These are phyloP conservation scores for Chalcosyrphus nemorum DNA, from an alignment of 2,888 invertebrate species.

Conservation along the genomic window DNA sequence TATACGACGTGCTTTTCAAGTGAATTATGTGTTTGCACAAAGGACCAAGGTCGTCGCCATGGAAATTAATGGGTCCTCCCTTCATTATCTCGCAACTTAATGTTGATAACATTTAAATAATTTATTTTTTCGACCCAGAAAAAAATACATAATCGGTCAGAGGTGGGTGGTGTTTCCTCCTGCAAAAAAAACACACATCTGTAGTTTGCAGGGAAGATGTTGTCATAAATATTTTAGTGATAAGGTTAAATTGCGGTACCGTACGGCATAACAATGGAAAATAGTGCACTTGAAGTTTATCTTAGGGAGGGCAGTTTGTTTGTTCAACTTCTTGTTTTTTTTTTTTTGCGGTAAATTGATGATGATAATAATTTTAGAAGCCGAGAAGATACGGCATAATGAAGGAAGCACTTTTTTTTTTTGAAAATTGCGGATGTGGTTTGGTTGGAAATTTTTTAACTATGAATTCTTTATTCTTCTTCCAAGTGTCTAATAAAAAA, in stretches of 20 bases:
- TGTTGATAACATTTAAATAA: conserved; percentile 54
- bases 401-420: not conserved
- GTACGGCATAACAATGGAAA: not conserved
- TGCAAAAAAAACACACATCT: not conserved
- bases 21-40: not conserved
- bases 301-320: not conserved
- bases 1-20: not conserved
- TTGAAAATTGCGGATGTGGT: not conserved
- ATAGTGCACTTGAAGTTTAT: conserved; percentile 7
- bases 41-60: conserved; percentile 2
- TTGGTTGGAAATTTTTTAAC: too few relatives aligned
- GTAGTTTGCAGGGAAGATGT: not conserved
- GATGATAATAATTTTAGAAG: not conserved
- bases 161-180: not conserved
- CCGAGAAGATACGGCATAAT: not conserved
- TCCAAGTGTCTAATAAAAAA: too few relatives aligned
- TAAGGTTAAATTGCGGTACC: conserved; percentile 12
- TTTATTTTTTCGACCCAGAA: conserved; percentile 25
- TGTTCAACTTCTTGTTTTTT: not conserved
- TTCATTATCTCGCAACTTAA: conserved; percentile 28
- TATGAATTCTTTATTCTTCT: too few relatives aligned
- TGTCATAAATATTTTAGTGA: conserved; percentile 38
- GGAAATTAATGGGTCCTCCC: conserved; percentile 27
- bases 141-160: conserved; percentile 3
- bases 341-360: not conserved